Percentiles rank a stretch among this genome's conserved stretches.
These are phyloP conservation scores for Ischnura elegans DNA, from an alignment of 2,888 invertebrate genomes.

Conservation along the genomic window DNA sequence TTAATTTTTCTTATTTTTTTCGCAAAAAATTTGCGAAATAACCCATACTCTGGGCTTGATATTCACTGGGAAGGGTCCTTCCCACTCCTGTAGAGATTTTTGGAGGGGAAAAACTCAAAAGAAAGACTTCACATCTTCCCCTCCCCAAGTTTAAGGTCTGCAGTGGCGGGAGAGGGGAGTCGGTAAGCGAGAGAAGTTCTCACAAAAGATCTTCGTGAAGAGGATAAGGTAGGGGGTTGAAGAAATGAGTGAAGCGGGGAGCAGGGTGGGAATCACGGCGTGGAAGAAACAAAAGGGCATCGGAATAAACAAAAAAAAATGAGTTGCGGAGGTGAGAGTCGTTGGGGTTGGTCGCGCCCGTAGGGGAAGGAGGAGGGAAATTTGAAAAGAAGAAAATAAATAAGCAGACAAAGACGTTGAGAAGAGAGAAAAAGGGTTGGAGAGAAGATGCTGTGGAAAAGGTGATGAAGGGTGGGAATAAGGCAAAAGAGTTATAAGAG, in stretches of 20 bases:
- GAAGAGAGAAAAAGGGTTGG: background rate
- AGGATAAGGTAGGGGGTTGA: background rate
- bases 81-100: too few relatives aligned
- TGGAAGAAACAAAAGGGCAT: conserved; percentile 33
- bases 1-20: background rate
- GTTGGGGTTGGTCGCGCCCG: conserved; percentile 24
- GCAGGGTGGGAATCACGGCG: background rate
- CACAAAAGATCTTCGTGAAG: conserved; percentile 1
- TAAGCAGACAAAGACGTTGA: conserved; percentile 54
- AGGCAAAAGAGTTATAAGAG: background rate
- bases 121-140: background rate
- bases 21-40: background rate
- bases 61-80: too few relatives aligned
- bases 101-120: background rate
- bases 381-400: conserved; percentile 29
- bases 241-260: background rate
- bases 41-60: too few relatives aligned
- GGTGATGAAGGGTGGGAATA: conserved; percentile 51
- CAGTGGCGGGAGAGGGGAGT: conserved; percentile 13
- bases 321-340: conserved; percentile 22
- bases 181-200: conserved; percentile 5
- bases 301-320: conserved; percentile 50
- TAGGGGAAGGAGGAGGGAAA: background rate
- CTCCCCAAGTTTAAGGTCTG: background rate
- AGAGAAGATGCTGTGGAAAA: conserved; percentile 40